Evolutionary conservation across 2,888 invertebrate genomes (phyloP), one percentile per base, ranked within the genome.

Genomic region (Cephonodes hylas): DNA sequence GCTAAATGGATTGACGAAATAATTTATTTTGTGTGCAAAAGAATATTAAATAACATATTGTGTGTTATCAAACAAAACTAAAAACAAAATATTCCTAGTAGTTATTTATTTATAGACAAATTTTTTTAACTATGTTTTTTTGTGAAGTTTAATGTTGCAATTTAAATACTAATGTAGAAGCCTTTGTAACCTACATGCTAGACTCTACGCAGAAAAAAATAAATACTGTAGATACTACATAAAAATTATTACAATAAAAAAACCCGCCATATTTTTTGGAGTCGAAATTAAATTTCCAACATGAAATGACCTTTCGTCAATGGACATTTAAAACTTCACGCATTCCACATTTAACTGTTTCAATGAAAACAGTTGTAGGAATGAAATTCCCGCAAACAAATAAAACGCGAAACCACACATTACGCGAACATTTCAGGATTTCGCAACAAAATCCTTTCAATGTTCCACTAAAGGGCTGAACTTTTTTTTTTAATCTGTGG

Each of bases 401-500:
- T 15, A 27, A 38, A 38, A n/a, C 38, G 38, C 38, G 38, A 38
- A 20, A 22, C 22, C 45, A 45, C 25, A 56, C 56, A 31, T 31
- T 31, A 25, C 57, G 31, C 57, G 20, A n/a, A 42, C 57, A 58
- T 58, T 38, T 58, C 57, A 58, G 22, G 15, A 31, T 31, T 31
- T 53, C 3, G 57, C 34, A 57, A 57, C 57, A 58, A 58, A 18
- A 42, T 58, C 38, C 57, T 38, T 58, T 58, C 38, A 58, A 58
- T 42, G 38, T 42, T 42, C 42, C 1, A 13, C 57, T 57, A 58
- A 58, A 58, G 23, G 57, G 57, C 57, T 57, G 34, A 6, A 58
- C 38, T 22, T 23, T 31, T 58, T 58, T 58, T 57, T 57, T 53
- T 53, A 53, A 58, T 42, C 57, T 58, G 57, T 22, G 23, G 65